Conservation (phyloP, 2,797 vertebrate genomes). For the Lacerta bilineata region DNA sequence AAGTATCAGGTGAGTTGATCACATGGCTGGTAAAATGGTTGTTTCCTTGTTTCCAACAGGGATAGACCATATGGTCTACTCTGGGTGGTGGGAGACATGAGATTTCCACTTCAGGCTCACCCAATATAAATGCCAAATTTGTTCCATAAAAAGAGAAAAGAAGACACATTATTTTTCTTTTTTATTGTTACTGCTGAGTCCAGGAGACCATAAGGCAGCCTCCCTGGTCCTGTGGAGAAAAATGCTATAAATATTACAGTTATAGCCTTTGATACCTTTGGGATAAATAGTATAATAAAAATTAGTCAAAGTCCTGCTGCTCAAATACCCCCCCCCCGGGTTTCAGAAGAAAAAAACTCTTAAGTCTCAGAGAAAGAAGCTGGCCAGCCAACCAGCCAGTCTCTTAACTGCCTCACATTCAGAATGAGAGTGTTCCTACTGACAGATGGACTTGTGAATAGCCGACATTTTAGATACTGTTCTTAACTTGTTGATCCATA, state of each 20-base stretch:
- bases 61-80: background rate
- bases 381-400: background rate
- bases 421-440: background rate
- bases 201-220: background rate
- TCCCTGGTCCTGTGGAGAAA: background rate
- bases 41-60: constrained; percentile 5
- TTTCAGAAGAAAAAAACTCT: fast-evolving
- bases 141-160: background rate
- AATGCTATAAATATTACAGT: background rate
- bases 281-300: background rate
- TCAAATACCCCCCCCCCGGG: background rate
- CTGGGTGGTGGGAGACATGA: background rate
- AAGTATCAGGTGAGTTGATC: constrained; percentile 21
- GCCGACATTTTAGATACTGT: background rate
- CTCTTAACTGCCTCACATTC: background rate
- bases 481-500: background rate
- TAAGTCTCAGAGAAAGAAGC: background rate
- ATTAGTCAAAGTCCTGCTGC: background rate
- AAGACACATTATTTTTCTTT: constrained; percentile 3
- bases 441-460: constrained; percentile 1
- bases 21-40: constrained; percentile 26
- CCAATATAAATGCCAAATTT: constrained; percentile 17
- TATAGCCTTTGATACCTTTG: background rate
- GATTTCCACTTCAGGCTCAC: background rate
- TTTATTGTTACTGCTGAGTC: background rate